A percentile compares a stretch with the other conserved stretches of the same genome.
Evolutionary conservation across 1,140 invertebrate genomes (phyloP).

Genomic region (Drosophila ambigua): DNA sequence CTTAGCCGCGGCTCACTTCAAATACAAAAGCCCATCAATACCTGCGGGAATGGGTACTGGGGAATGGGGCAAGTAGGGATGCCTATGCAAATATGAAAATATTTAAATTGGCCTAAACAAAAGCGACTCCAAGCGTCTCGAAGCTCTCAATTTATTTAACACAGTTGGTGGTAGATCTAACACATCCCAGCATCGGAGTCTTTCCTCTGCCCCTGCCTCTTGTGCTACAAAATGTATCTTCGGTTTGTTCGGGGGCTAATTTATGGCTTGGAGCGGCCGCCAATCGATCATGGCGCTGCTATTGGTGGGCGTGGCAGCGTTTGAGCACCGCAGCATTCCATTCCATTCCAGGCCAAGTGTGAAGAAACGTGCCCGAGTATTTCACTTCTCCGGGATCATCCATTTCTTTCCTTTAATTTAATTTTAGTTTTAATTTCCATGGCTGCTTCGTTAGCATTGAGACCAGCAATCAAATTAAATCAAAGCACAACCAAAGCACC

Average conservation of each 20-base stretch:
- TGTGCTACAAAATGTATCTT: background rate
- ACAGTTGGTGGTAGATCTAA: constrained; percentile 77
- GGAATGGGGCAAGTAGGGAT: constrained; percentile 4
- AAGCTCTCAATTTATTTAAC: constrained; percentile 73
- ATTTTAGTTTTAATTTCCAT: constrained; percentile 3
- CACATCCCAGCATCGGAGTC: constrained; percentile 35
- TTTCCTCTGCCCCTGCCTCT: constrained; percentile 7
- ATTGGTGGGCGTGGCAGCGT: constrained; percentile 36
- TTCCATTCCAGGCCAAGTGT: constrained; percentile 27
- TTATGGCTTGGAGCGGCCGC: constrained; percentile 41
- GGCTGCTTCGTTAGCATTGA: constrained; percentile 44
- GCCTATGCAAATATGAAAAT: constrained; percentile 69
- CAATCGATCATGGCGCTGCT: constrained; percentile 58
- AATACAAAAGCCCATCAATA: constrained; percentile 56
- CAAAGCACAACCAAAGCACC: constrained; percentile 59
- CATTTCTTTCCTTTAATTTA: constrained; percentile 8
- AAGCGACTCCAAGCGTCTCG: constrained; percentile 13
- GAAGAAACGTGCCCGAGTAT: constrained; percentile 34
- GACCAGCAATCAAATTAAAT: constrained; percentile 63
- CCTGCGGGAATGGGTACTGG: background rate
- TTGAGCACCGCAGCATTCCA: constrained; percentile 22
- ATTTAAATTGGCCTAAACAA: constrained; percentile 60
- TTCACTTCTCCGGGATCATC: constrained; percentile 1
- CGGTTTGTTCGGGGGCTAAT: constrained; percentile 21
- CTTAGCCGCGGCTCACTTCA: constrained; percentile 61